Base-by-base conservation (phyloP, 2,113 vertebrate genomes). In the Coreoperca whiteheadi region DNA sequence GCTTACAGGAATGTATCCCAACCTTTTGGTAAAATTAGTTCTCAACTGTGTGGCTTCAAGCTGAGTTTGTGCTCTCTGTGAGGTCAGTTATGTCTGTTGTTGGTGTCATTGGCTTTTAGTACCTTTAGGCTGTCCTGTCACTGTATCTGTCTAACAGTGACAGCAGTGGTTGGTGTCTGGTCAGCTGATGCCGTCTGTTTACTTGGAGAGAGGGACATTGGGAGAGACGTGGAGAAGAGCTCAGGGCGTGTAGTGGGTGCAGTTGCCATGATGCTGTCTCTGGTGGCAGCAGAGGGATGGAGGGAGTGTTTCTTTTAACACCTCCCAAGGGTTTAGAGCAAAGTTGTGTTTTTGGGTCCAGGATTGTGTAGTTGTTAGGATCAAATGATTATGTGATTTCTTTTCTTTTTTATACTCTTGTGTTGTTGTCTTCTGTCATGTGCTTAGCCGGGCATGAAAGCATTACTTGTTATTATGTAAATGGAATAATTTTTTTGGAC, bases 241-340 rank as follows among this genome's bases (percentile, higher is more conserved):
- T 81, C 30, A 56, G 73, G 50, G 56, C 15, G 12, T 41, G 48
- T 34, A 10, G 71, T 63, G 32, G 69, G 25, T 79, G 23, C 54
- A 23, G 87, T 89, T 88, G 83, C 85, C 57, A 81, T 82, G 88
- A 85, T 86, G 84, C 68, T 1, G 51, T 89, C 76, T 85, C 74
- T 75, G 77, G 53, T 87, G 83, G 74, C 77, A 74, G 32, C 37
- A 57, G 46, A 53, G 11, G 54, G 43, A 64, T 46, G 16, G 70
- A 65, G 60, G 69, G n/a, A 59, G 79, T 71, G 69, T 67, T 64
- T 37, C 75, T 83, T 79, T 72, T 43, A 69, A 81, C 28, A 18
- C n/a, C 76, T 72, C 69, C 39, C 57, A 0, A 1, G 28, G 63
- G 63, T 50, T 53, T 23, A 48, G 20, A 65, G 61, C 48, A 53